These are phyloP conservation scores for western clawed frog (Xenopus tropicalis) DNA, from an alignment of 2,113 vertebrate species.

Conservation along the genomic window DNA sequence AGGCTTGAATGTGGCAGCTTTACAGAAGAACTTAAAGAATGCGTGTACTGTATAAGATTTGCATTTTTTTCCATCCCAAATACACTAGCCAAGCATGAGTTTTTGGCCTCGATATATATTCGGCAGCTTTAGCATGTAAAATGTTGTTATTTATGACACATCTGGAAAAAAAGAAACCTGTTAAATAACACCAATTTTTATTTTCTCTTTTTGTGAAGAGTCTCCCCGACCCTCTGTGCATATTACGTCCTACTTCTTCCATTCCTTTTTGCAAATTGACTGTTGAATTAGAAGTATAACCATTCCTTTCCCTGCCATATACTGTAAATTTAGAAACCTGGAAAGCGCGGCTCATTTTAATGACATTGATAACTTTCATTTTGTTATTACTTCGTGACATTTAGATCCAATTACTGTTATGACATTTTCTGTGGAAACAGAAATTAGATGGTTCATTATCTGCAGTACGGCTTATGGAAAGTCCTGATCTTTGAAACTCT, in stretches of 20 bases:
- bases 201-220: no score
- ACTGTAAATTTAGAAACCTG: constrained; percentile 66
- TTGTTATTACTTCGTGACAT: constrained; percentile 72
- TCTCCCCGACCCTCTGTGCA: no score
- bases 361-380: constrained; percentile 64
- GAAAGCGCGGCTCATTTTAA: constrained; percentile 65
- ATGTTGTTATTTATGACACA: no score
- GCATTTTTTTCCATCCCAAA: no score
- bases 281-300: neutral
- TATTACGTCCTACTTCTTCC: neutral
- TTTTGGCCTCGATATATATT: no score
- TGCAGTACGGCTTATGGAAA: constrained; percentile 9
- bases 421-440: constrained; percentile 56
- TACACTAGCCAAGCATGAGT: no score
- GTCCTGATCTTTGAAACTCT: constrained; percentile 14
- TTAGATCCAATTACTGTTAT: constrained; percentile 63
- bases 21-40: no score
- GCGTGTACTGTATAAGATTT: no score
- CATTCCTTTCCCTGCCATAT: constrained; percentile 54
- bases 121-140: no score
- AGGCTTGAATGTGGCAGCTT: no score
- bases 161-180: no score
- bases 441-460: neutral
- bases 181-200: no score
- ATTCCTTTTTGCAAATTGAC: neutral